phyloP scores from a whole-genome alignment of 2,113 vertebrate genomes.

The Hemiprocne comata region DNA sequence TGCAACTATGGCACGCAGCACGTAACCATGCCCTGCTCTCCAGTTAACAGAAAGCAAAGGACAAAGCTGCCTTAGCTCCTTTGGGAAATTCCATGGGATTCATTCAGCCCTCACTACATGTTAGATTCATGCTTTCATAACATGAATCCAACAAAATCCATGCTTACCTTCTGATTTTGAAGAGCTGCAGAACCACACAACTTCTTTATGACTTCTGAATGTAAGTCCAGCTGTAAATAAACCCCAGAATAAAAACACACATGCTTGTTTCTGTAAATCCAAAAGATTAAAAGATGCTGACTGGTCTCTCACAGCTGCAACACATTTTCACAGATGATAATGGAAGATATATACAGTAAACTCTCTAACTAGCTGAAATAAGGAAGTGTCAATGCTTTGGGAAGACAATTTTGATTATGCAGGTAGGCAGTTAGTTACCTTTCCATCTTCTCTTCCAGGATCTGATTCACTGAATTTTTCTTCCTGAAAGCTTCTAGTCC shows the following conservation, averaged over 20 bases:
- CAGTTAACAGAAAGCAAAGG: neutral
- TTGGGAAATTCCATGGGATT: neutral
- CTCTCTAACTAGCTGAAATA: neutral
- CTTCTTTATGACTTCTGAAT: neutral
- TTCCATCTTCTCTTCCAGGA: conserved; percentile 35
- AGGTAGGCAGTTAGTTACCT: conserved; percentile 64
- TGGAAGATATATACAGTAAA: neutral
- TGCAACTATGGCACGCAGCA: fast-evolving
- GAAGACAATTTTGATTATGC: neutral
- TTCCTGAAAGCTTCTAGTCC: conserved; percentile 84
- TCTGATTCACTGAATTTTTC: conserved; percentile 74
- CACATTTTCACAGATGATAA: neutral
- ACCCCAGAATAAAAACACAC: neutral
- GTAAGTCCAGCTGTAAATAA: neutral
- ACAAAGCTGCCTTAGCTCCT: neutral
- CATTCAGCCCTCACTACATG: neutral
- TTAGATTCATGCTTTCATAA: neutral
- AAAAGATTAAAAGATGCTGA: neutral
- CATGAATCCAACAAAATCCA: neutral
- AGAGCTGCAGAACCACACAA: neutral
- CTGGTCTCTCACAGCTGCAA: neutral
- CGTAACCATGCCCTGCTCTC: fast-evolving
- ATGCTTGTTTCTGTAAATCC: neutral
- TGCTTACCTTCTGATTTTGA: neutral
- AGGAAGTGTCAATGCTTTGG: neutral